A percentile compares a stretch with the other conserved stretches of the same genome.
Evolutionary conservation across 2,113 vertebrate genomes (phyloP).

Genomic region (Limanda limanda): DNA sequence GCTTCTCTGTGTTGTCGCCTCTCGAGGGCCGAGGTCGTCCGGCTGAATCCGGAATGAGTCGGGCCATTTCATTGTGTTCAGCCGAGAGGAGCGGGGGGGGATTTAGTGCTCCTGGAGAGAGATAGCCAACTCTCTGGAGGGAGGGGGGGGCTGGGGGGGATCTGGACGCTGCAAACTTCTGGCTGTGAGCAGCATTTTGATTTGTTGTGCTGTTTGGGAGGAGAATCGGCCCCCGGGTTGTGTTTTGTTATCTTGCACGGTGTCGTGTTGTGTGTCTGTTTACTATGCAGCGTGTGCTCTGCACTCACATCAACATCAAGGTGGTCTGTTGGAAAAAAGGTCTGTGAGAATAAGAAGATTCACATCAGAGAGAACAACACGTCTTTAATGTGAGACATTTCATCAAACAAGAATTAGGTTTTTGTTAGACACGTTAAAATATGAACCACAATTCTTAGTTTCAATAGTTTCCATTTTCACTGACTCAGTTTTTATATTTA

Average conservation of each 20-base stretch:
- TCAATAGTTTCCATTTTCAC: no score
- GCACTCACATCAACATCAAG: constrained; percentile 15
- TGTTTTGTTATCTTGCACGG: constrained; percentile 47
- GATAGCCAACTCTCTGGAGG: constrained; percentile 57
- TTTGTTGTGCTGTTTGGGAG: constrained; percentile 31
- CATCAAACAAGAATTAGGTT: no score
- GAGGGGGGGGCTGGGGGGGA: constrained; percentile 53
- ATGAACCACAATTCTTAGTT: neutral
- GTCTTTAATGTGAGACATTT: no score
- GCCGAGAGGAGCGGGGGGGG: constrained; percentile 53
- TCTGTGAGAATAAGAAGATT: neutral
- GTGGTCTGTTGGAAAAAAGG: constrained; percentile 13
- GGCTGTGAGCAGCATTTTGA: constrained; percentile 72
- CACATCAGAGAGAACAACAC: neutral
- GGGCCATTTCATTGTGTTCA: constrained; percentile 57
- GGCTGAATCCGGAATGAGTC: constrained; percentile 68
- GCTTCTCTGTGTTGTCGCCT: constrained; percentile 52
- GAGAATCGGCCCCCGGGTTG: neutral
- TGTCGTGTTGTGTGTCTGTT: constrained; percentile 25
- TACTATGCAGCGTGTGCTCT: constrained; percentile 42
- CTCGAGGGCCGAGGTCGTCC: constrained; percentile 23
- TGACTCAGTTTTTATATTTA: no score
- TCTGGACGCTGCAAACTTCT: constrained; percentile 32
- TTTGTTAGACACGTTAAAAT: no score
- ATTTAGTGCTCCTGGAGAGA: constrained; percentile 62